A percentile compares a stretch with the other conserved stretches of the same genome.
These are phyloP conservation scores for Zaprionus ghesquierei DNA, from an alignment of 1,140 invertebrate species.

Conservation along the genomic window DNA sequence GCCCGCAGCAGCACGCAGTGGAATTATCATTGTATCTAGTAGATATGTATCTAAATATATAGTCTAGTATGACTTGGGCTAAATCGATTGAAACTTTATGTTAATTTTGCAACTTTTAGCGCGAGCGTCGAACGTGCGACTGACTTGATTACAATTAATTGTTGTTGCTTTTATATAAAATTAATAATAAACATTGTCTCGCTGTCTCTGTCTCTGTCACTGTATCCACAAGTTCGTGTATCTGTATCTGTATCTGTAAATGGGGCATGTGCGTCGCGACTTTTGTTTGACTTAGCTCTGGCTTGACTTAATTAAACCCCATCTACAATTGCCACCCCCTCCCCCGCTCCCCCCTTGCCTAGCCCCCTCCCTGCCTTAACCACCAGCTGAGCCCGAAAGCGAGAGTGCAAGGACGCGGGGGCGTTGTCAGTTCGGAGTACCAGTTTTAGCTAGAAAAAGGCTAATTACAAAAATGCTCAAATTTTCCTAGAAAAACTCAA, in stretches of 20 bases:
- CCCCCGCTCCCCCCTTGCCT: not conserved
- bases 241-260: constrained; percentile 5
- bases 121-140: constrained; percentile 61
- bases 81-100: not conserved
- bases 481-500: not conserved
- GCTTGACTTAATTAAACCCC: constrained; percentile 69
- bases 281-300: constrained; percentile 66
- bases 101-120: constrained; percentile 35
- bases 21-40: not conserved
- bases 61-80: too few species aligned
- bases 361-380: not conserved
- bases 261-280: constrained; percentile 53
- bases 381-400: not conserved
- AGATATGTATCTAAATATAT: not conserved
- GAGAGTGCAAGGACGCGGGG: constrained; percentile 45
- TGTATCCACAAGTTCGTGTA: not conserved
- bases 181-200: constrained; percentile 68
- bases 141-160: constrained; percentile 79
- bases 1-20: constrained; percentile 5
- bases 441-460: not conserved
- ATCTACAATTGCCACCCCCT: not conserved
- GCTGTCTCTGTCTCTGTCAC: not conserved
- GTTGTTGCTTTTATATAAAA: constrained; percentile 83
- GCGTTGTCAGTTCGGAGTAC: not conserved
- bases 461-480: not conserved